Base-by-base conservation (phyloP, 2,888 invertebrate genomes). In the Panopea generosa region DNA sequence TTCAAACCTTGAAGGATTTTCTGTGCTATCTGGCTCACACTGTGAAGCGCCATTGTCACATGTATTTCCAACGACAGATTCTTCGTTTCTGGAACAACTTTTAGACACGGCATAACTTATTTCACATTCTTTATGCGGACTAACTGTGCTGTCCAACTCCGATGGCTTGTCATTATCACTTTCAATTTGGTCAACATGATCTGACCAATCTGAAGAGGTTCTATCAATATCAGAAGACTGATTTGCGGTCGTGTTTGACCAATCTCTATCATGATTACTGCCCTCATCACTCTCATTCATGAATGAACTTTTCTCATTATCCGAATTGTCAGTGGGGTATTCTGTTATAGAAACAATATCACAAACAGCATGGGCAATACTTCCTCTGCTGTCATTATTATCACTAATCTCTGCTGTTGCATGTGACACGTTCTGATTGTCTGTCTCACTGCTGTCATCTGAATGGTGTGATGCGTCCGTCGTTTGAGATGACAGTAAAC, bases 11-110 rank as follows among this genome's bases (percentile, higher is more conserved):
- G 24, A 33, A 14, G 52, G 59, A 59, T 47, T 56, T 33, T 52
- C 62, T 9, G 71, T 71, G 26, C 71, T 71, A 33, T 71, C 71
- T 11, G 71, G 71, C 43, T 71, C 71, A 59, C 71, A 71, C 55
- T 56, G 56, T 9, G n/a, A 1, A 24, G 18, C 18, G 20, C 40
- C 40, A 16, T 1, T 24, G 16, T 20, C 14, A 4, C 40, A 40
- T 24, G 3, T 3, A n/a, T 33, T 33, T 33, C 6, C 33, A 33
- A 33, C 33, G 33, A 33, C 33, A 7, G 33, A 11, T 11, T 33
- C 11, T 33, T 33, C n/a, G n/a, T n/a, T n/a, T n/a, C n/a, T n/a
- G n/a, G n/a, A n/a, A n/a, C n/a, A n/a, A n/a, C n/a, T n/a, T n/a
- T n/a, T n/a, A n/a, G n/a, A n/a, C n/a, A n/a, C n/a, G n/a, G n/a